Conservation (phyloP, 2,797 vertebrate species). For the Poeciliopsis presidionis region DNA sequence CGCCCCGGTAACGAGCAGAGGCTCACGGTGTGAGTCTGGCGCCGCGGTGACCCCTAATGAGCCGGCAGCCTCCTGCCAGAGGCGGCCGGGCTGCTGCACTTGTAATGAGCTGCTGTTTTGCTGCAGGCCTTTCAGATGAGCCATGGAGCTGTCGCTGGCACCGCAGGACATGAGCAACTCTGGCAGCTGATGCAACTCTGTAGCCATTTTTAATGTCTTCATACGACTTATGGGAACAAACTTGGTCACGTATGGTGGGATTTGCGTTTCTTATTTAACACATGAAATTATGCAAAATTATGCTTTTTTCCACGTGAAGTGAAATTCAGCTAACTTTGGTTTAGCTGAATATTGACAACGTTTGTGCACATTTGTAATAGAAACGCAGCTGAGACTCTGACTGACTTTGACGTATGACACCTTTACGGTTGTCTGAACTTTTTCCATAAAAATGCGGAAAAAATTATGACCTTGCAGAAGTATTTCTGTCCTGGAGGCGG, state of each 20-base stretch:
- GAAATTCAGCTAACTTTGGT: no score
- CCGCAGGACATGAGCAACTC: conserved; percentile 46
- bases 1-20: conserved; percentile 54
- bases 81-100: conserved; percentile 52
- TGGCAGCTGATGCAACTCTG: conserved; percentile 47
- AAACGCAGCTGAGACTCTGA: conserved; percentile 8
- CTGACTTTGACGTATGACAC: neutral
- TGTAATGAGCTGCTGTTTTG: conserved; percentile 72
- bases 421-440: neutral
- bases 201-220: conserved; percentile 22
- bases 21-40: conserved; percentile 50
- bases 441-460: neutral
- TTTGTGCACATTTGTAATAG: no score
- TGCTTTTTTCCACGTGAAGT: no score
- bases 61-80: conserved; percentile 63
- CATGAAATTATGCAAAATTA: no score
- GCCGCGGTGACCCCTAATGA: conserved; percentile 72
- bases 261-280: no score
- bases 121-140: conserved; percentile 66
- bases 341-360: no score
- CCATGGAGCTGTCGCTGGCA: conserved; percentile 67
- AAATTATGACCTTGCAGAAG: neutral
- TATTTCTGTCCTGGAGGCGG: neutral
- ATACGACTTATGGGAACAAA: no score
- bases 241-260: no score